Base-by-base conservation (phyloP, 1,140 invertebrate species). In the Bacillus rossius region DNA sequence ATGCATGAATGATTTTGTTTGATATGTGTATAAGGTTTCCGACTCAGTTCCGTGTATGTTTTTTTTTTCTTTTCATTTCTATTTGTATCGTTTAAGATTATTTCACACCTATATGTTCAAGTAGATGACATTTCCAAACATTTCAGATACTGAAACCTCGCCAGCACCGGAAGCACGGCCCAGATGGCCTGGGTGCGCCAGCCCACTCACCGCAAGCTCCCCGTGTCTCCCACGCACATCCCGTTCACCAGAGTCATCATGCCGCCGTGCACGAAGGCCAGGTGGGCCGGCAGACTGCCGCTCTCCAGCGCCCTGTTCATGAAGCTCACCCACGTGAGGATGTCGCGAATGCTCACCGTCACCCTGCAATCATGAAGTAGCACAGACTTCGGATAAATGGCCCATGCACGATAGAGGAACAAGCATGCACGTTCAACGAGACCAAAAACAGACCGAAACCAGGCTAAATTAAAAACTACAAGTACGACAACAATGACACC, bases 241-340 rank as follows among this genome's bases (percentile, higher is more conserved):
- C 91, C 87, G 75, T 99, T 96, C 2, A 98, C 75, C 62, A 98
- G 94, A 0, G 92, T 91, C 41, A 98, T 80, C 73, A 84, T 88
- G 49, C 92, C 91, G 13, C 95, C 95, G 73, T 98, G 93, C 38
- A 92, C 79, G 67, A 91, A 92, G 0, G 89, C 84, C 64, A 86
- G 79, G 0, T 73, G 69, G 20, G 84, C 69, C 29, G 77, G 77
- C 4, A 87, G 64, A 2, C 75, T 64, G 7, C 71, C 5, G 10
- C 29, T 34, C 10, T 34, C 29, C 29, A 34, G 5, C 29, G 10
- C 10, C 10, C 10, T 34, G 67, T 93, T 95, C 51, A 99, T 90
- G 69, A 99, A 98, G 61, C 91, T 77, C 0, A 95, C 87, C 94
- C 96, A 98, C 0, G 89, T 88, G 19, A 99, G 75, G 50, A 98